Conservation (phyloP, 1,140 invertebrate genomes). For the Pogonognathellus flavescens region DNA sequence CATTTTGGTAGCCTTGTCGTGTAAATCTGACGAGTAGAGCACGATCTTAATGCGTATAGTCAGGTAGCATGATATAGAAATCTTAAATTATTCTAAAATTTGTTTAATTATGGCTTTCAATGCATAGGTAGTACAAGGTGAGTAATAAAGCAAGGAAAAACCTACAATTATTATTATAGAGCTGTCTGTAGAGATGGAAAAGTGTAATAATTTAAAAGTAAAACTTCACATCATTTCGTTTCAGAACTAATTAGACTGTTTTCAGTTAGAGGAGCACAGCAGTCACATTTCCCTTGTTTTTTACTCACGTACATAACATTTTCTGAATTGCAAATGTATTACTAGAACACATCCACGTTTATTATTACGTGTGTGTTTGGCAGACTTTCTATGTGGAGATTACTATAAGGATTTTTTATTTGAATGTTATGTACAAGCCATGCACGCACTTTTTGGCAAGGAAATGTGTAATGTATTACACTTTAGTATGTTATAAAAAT, state of each 20-base stretch:
- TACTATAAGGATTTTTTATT: no score
- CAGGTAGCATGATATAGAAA: no score
- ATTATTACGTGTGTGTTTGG: no score
- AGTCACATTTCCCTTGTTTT: neutral
- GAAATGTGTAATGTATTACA: no score
- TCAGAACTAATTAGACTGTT: slow-evolving; percentile 35
- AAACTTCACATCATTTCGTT: slow-evolving; percentile 14
- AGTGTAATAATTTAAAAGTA: slow-evolving; percentile 37
- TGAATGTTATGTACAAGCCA: no score
- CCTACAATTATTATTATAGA: slow-evolving; percentile 23
- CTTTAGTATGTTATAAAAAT: no score
- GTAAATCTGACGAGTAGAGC: neutral
- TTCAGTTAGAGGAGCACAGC: slow-evolving; percentile 1
- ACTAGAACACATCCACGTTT: neutral
- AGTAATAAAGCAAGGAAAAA: slow-evolving; percentile 30
- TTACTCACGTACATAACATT: slow-evolving; percentile 5
- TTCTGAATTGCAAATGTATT: neutral
- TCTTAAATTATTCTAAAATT: no score
- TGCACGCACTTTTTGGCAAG: no score
- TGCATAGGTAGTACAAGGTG: slow-evolving; percentile 4
- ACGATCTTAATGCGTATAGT: neutral
- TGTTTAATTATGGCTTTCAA: neutral
- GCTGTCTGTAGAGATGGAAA: slow-evolving; percentile 28
- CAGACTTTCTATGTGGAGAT: neutral
- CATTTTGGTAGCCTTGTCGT: neutral